phyloP scores from a whole-genome alignment of 2,113 vertebrate genomes.

The Lagopus leucura region DNA sequence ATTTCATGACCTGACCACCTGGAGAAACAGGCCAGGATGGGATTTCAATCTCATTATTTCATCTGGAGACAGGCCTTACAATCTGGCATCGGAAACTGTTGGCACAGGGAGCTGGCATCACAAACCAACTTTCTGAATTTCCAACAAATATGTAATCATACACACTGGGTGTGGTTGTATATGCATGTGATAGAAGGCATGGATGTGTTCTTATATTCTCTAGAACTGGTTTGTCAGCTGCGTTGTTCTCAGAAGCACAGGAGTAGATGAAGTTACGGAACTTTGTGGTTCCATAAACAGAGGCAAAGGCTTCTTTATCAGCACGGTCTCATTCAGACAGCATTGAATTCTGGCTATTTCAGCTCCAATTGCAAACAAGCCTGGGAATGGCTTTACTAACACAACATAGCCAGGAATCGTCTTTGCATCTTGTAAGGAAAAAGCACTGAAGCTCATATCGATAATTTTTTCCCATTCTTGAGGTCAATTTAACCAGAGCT shows the following conservation, averaged over 20 bases:
- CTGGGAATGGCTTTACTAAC: neutral
- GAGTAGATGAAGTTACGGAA: neutral
- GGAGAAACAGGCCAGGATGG: neutral
- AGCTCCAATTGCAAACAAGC: neutral
- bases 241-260: neutral
- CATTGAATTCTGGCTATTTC: neutral
- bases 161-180: neutral
- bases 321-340: neutral
- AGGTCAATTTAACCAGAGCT: neutral
- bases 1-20: constrained; percentile 38
- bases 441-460: rapidly evolving
- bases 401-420: neutral
- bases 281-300: neutral
- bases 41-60: constrained; percentile 34
- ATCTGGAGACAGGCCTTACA: neutral
- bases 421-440: neutral
- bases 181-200: neutral
- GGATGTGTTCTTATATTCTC: neutral
- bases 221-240: neutral
- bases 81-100: neutral
- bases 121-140: neutral
- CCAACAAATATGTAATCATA: neutral
- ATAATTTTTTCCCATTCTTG: neutral
- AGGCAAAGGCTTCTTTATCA: neutral
- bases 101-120: constrained; percentile 5